These are phyloP conservation scores for Anneissia japonica DNA, from an alignment of 35 echinoderm and acorn worm species.

Conservation along the genomic window DNA sequence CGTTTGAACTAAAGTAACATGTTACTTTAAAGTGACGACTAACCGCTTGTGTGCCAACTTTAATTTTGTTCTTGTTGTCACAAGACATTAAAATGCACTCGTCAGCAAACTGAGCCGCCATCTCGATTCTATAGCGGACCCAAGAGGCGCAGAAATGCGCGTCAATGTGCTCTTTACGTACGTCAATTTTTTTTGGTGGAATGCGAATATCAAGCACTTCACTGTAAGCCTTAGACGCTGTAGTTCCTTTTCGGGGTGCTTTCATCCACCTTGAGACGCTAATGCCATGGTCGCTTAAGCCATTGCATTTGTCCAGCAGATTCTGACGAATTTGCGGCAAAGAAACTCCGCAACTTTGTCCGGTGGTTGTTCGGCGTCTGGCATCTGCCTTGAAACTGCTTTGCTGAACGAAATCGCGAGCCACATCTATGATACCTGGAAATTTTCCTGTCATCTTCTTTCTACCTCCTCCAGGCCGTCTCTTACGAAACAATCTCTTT, in stretches of 20 bases:
- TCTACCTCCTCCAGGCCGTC: conserved; percentile 18
- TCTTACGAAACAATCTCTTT: not conserved
- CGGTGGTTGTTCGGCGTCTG: conserved; percentile 5
- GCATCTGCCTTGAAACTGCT: conserved; percentile 31
- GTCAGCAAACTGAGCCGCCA: conserved; percentile 20
- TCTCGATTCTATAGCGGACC: conserved; percentile 40
- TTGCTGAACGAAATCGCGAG: conserved; percentile 6
- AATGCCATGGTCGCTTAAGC: not conserved
- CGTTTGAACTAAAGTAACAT: conserved; percentile 5
- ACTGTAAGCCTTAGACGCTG: conserved; percentile 1
- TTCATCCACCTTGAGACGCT: conserved; percentile 6
- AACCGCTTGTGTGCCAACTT: conserved; percentile 35
- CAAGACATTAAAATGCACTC: conserved; percentile 21
- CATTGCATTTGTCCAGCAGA: not conserved
- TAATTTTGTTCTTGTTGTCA: conserved; percentile 56
- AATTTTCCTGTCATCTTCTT: conserved; percentile 2
- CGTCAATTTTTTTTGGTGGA: conserved; percentile 8
- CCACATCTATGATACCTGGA: conserved; percentile 13
- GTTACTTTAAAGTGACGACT: conserved; percentile 22
- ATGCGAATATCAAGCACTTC: conserved; percentile 15
- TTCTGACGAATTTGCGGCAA: not conserved
- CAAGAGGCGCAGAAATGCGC: conserved; percentile 28
- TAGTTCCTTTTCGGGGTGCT: conserved; percentile 1
- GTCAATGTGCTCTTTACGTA: conserved; percentile 24
- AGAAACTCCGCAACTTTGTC: conserved; percentile 22